phyloP scores from a whole-genome alignment of 1,140 invertebrate species.

The fruit fly (Drosophila melanogaster) region Release_6_plus_ISO1_MT NT_037436.4:2656001-2656500 shows the following conservation, averaged over 20 bases:
- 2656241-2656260: slow-evolving; percentile 10
- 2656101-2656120: slow-evolving; percentile 35
- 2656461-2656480: slow-evolving; percentile 10
- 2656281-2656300: slow-evolving; percentile 49
- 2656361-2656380: slow-evolving; percentile 51
- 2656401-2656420: slow-evolving; percentile 51
- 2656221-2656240: slow-evolving; percentile 33
- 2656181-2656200: slow-evolving; percentile 24
- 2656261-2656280: slow-evolving; percentile 50
- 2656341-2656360: slow-evolving; percentile 57
- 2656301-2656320: slow-evolving; percentile 43
- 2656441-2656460: slow-evolving; percentile 39
- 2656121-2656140: slow-evolving; percentile 33
- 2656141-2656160: slow-evolving; percentile 7
- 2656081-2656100: slow-evolving; percentile 52
- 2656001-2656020: slow-evolving; percentile 69
- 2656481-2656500: slow-evolving; percentile 11
- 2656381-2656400: slow-evolving; percentile 52
- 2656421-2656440: slow-evolving; percentile 76
- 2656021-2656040: slow-evolving; percentile 58
- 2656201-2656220: slow-evolving; percentile 21
- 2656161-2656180: slow-evolving; percentile 10
- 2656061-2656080: slow-evolving; percentile 23
- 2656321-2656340: slow-evolving; percentile 71
- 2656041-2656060: slow-evolving; percentile 54